phyloP scores from a whole-genome alignment of 2,888 invertebrate species.

The Hirtodrosophila cameraria region DNA sequence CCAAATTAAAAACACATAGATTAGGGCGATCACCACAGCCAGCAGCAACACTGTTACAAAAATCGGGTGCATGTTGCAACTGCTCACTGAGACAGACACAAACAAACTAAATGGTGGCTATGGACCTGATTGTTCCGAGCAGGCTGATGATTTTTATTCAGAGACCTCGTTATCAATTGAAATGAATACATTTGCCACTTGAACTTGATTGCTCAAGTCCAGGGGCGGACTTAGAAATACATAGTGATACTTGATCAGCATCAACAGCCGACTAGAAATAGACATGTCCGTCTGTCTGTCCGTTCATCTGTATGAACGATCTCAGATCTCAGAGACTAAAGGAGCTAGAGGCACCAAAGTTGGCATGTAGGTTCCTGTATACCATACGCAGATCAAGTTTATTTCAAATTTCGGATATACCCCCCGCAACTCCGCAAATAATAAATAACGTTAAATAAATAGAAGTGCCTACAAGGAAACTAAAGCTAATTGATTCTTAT shows the following conservation, averaged over 20 bases:
- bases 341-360: too few relatives aligned
- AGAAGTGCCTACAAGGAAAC: too few relatives aligned
- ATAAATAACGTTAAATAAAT: conserved; percentile 53
- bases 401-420: too few relatives aligned
- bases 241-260: too few relatives aligned
- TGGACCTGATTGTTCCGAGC: neutral
- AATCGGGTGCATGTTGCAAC: conserved; percentile 42
- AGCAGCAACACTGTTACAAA: conserved; percentile 23
- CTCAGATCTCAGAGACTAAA: too few relatives aligned
- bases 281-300: too few relatives aligned
- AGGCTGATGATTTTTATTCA: conserved; percentile 5
- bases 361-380: too few relatives aligned
- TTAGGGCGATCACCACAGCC: conserved; percentile 34
- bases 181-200: conserved; percentile 3
- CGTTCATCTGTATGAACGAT: too few relatives aligned
- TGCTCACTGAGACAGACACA: conserved; percentile 3
- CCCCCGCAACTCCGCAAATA: too few relatives aligned
- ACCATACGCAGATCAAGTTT: too few relatives aligned
- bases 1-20: conserved; percentile 74
- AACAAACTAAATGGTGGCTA: conserved; percentile 31
- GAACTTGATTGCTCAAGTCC: conserved; percentile 14
- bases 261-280: too few relatives aligned
- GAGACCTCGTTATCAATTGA: conserved; percentile 19
- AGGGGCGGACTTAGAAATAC: conserved; percentile 25
- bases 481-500: conserved; percentile 30